Evolutionary conservation across 2,888 invertebrate species (phyloP).

Genomic region (Agonopterix alstromeriana): DNA sequence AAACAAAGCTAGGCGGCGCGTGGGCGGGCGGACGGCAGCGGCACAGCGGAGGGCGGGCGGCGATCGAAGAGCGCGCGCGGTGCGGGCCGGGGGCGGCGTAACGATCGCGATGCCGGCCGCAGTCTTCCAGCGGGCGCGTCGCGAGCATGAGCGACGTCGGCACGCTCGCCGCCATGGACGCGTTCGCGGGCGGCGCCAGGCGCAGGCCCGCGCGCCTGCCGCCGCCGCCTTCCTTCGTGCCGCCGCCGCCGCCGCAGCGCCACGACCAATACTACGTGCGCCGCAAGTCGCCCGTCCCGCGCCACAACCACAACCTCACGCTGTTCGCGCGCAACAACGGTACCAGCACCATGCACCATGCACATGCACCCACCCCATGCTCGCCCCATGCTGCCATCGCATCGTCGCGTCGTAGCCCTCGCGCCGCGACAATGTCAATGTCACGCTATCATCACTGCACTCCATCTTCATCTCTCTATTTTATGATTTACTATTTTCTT

Average conservation of each 20-base stretch:
- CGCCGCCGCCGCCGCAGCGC: slow-evolving; percentile 66
- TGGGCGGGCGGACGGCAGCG: slow-evolving; percentile 58
- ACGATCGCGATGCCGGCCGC: slow-evolving; percentile 57
- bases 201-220: slow-evolving; percentile 65
- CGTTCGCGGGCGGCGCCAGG: slow-evolving; percentile 72
- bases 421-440: slow-evolving; percentile 48
- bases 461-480: slow-evolving; percentile 14
- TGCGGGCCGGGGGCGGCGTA: slow-evolving; percentile 49
- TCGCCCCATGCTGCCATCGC: slow-evolving; percentile 6
- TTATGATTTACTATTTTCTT: not conserved
- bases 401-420: slow-evolving; percentile 20
- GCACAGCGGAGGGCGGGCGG: slow-evolving; percentile 60
- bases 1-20: slow-evolving; percentile 63
- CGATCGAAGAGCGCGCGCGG: slow-evolving; percentile 72
- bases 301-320: slow-evolving; percentile 60
- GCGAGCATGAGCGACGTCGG: slow-evolving; percentile 74
- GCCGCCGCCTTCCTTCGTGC: slow-evolving; percentile 69
- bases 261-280: slow-evolving; percentile 72
- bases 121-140: slow-evolving; percentile 72
- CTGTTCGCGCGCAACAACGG: slow-evolving; percentile 68
- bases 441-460: slow-evolving; percentile 34
- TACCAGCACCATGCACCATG: slow-evolving; percentile 24
- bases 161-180: slow-evolving; percentile 74
- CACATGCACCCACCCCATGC: slow-evolving; percentile 12
- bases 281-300: slow-evolving; percentile 68